Evolutionary conservation across 2,888 invertebrate genomes (phyloP).

Genomic region (Idaea biselata): DNA sequence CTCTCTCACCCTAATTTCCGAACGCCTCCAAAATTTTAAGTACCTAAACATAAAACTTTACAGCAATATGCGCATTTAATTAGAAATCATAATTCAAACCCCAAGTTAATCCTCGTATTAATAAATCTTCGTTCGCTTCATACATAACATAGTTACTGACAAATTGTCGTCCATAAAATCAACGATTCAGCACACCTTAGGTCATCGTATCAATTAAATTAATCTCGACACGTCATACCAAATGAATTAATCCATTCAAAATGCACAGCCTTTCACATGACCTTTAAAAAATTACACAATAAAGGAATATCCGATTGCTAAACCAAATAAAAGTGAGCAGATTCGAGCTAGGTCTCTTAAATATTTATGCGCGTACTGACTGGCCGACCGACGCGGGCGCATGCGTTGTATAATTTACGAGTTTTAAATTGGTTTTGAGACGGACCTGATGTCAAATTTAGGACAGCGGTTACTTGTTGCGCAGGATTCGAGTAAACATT

Average conservation of each 20-base stretch:
- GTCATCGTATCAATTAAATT: not conserved
- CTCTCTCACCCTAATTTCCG: no score
- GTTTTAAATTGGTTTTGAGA: conserved; percentile 22
- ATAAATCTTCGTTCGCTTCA: not conserved
- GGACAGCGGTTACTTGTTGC: conserved; percentile 24
- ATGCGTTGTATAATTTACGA: conserved; percentile 31
- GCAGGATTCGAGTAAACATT: conserved; percentile 19
- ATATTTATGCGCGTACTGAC: conserved; percentile 21
- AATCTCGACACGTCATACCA: not conserved
- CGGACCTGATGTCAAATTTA: conserved; percentile 17
- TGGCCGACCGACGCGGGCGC: conserved; percentile 12
- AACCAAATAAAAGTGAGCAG: conserved; percentile 15
- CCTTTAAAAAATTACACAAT: conserved; percentile 22
- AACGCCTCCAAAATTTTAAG: no score
- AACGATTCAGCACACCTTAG: not conserved
- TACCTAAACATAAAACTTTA: no score
- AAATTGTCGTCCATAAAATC: not conserved
- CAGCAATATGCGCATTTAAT: no score
- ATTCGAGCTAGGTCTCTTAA: conserved; percentile 22
- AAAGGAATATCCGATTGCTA: conserved; percentile 24
- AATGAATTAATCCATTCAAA: not conserved
- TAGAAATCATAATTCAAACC: not conserved
- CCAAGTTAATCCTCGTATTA: not conserved
- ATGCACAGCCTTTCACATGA: conserved; percentile 12
- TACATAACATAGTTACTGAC: not conserved